Evolutionary conservation across 2,113 vertebrate species (phyloP).

Genomic region (Elanus axillaris): DNA sequence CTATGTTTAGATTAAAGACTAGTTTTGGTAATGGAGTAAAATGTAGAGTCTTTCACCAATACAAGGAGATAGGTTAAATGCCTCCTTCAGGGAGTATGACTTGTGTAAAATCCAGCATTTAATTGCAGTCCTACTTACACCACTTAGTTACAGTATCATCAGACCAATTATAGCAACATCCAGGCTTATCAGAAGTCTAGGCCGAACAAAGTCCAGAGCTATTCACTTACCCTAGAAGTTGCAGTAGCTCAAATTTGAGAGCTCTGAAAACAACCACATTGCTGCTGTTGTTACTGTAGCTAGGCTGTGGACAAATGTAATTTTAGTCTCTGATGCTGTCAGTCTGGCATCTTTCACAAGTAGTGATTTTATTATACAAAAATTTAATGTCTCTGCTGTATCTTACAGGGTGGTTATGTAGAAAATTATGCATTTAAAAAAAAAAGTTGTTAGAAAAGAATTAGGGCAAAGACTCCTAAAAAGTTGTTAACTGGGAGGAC

Average conservation of each 20-base stretch:
- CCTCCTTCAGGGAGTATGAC: not conserved
- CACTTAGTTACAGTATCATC: not conserved
- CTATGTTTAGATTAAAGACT: not conserved
- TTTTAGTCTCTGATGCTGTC: constrained; percentile 4
- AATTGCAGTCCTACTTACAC: not conserved
- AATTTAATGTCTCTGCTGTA: not conserved
- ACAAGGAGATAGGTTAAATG: not conserved
- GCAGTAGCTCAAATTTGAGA: not conserved
- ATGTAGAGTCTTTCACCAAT: not conserved
- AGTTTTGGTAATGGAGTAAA: not conserved
- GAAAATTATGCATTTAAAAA: not conserved
- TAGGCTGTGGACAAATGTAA: not conserved
- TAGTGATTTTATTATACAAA: not conserved
- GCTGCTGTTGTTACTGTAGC: not conserved
- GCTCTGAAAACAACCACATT: not conserved
- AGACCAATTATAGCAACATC: not conserved
- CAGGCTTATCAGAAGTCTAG: not conserved
- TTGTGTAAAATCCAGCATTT: not conserved
- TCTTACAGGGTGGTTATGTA: not conserved
- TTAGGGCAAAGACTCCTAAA: not conserved
- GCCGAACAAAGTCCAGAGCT: not conserved
- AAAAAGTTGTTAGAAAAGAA: constrained; percentile 24
- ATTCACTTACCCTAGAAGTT: not conserved
- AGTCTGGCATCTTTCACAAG: not conserved
- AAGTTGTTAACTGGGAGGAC: constrained; percentile 21